phyloP scores from a whole-genome alignment of 2,797 vertebrate species.

The Periparus ater region DNA sequence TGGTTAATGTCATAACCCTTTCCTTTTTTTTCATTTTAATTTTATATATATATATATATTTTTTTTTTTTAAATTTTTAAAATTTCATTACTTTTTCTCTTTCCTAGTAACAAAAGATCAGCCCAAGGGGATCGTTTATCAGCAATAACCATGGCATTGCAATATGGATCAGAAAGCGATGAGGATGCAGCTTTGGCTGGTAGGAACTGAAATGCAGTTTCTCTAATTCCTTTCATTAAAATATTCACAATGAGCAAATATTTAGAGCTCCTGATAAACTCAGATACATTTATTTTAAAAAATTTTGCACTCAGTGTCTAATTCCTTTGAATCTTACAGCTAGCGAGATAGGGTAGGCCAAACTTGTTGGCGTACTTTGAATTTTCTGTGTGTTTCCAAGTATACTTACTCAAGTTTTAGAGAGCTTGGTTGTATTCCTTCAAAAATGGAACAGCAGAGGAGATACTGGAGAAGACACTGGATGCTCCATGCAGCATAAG shows the following conservation, averaged over 20 bases:
- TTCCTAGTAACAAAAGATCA: constrained; percentile 88
- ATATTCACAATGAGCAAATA: background rate
- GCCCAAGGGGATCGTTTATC: constrained; percentile 94
- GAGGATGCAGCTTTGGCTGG: constrained; percentile 93
- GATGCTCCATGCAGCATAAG: background rate
- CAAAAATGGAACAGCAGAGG: background rate
- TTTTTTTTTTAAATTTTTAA: background rate
- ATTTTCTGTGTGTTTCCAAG: background rate
- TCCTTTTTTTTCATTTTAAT: background rate
- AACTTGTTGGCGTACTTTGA: background rate
- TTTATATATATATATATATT: no score
- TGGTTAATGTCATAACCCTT: background rate
- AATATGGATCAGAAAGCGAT: constrained; percentile 98
- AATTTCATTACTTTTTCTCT: background rate
- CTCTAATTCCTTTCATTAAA: background rate
- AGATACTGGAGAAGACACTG: background rate
- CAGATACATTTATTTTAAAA: background rate
- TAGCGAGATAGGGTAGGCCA: background rate
- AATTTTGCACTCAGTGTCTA: background rate
- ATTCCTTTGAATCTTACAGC: background rate
- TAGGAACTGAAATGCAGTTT: constrained; percentile 62
- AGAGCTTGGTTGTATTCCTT: background rate
- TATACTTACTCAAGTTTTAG: background rate
- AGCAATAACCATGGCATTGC: constrained; percentile 94
- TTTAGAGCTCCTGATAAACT: background rate